These are phyloP conservation scores for Parelbella ahira DNA, from an alignment of 2,888 invertebrate species.

Conservation along the genomic window DNA sequence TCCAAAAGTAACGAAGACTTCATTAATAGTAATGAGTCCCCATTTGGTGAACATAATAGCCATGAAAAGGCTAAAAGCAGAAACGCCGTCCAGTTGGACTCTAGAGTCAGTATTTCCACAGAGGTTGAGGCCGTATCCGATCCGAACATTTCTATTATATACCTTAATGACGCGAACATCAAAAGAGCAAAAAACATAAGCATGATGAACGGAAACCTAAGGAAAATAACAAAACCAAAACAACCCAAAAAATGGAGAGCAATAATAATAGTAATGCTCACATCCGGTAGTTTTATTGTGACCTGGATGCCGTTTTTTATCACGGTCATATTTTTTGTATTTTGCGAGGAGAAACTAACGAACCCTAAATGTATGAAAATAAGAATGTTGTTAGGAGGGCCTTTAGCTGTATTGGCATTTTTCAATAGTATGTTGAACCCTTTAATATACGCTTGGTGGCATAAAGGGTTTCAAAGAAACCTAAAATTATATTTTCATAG, in stretches of 20 bases:
- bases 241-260: slow-evolving; percentile 81
- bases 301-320: slow-evolving; percentile 84
- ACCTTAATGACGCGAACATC: slow-evolving; percentile 29
- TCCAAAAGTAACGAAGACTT: slow-evolving; percentile 57
- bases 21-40: slow-evolving; percentile 29
- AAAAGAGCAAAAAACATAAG: slow-evolving; percentile 14
- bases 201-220: background rate
- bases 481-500: slow-evolving; percentile 52
- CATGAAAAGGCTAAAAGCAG: slow-evolving; percentile 30
- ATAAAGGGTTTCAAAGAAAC: slow-evolving; percentile 82
- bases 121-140: slow-evolving; percentile 42
- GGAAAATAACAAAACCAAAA: slow-evolving; percentile 38
- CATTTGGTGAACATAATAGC: slow-evolving; percentile 29
- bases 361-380: slow-evolving; percentile 71
- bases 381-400: slow-evolving; percentile 76
- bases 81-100: slow-evolving; percentile 38
- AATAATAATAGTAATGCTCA: slow-evolving; percentile 81
- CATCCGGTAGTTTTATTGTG: slow-evolving; percentile 80
- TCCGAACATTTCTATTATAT: slow-evolving; percentile 32
- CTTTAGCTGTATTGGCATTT: slow-evolving; percentile 81
- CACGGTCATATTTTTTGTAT: slow-evolving; percentile 75
- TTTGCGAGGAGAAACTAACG: slow-evolving; percentile 68
- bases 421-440: slow-evolving; percentile 83
- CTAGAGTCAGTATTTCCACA: slow-evolving; percentile 52
- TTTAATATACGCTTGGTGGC: slow-evolving; percentile 86